These are phyloP conservation scores for Drosophila acutilabella DNA, from an alignment of 2,888 invertebrate species.

Conservation along the genomic window DNA sequence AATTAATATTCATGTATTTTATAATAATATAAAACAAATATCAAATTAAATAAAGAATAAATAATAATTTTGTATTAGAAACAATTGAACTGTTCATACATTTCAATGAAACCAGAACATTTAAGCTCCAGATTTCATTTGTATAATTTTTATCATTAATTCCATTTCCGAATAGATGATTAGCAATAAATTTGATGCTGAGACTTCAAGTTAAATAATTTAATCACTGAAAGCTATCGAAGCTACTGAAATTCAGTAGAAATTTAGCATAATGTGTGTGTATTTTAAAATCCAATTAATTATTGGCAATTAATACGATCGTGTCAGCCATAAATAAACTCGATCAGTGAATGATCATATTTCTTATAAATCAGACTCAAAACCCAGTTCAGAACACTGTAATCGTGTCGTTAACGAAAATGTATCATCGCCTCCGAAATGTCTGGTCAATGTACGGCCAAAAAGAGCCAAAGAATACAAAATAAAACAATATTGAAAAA, in stretches of 20 bases:
- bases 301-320: slow-evolving; percentile 16
- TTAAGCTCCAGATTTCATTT: too few relatives aligned
- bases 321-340: slow-evolving; percentile 34
- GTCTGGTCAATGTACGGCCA: slow-evolving; percentile 66
- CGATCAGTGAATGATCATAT: slow-evolving; percentile 29
- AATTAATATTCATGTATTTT: too few relatives aligned
- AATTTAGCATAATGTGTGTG: slow-evolving; percentile 4
- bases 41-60: too few relatives aligned
- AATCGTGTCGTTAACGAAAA: slow-evolving; percentile 39
- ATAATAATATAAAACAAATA: too few relatives aligned
- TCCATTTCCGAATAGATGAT: too few relatives aligned
- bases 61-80: too few relatives aligned
- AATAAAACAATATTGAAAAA: slow-evolving; percentile 19
- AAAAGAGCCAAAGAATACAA: slow-evolving; percentile 22
- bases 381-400: slow-evolving; percentile 35
- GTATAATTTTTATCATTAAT: too few relatives aligned
- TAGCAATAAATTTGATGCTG: too few relatives aligned
- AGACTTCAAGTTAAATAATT: too few relatives aligned
- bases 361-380: slow-evolving; percentile 27
- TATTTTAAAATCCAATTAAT: slow-evolving; percentile 5
- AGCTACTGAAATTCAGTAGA: slow-evolving; percentile 19
- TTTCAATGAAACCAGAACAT: too few relatives aligned
- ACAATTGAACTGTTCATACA: too few relatives aligned
- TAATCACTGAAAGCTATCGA: background rate
- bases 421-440: slow-evolving; percentile 60